Conservation (phyloP, 2,888 invertebrate species). For the Sphaeridia pumilis region DNA sequence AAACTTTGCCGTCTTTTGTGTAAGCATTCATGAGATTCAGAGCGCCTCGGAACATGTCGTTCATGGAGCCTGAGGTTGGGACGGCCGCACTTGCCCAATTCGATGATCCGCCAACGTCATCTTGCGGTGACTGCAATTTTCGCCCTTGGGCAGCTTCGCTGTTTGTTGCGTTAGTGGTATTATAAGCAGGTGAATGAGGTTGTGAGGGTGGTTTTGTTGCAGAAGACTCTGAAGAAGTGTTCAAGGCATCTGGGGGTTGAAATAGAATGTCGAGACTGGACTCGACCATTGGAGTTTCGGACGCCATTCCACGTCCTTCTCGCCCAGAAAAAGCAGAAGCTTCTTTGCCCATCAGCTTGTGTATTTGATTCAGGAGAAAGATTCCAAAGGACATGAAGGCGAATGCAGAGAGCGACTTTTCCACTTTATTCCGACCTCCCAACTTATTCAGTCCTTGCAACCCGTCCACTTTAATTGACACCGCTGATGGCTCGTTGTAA, state of each 20-base stretch:
- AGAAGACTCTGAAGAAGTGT: background rate
- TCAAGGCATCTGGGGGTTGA: slow-evolving; percentile 20
- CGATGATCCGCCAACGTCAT: background rate
- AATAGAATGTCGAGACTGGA: slow-evolving; percentile 32
- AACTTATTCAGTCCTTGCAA: slow-evolving; percentile 37
- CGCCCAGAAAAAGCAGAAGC: slow-evolving; percentile 16
- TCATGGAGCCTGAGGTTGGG: slow-evolving; percentile 41
- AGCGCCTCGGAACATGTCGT: slow-evolving; percentile 48
- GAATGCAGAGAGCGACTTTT: slow-evolving; percentile 42
- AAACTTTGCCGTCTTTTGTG: slow-evolving; percentile 44
- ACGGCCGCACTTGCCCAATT: background rate
- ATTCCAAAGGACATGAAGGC: slow-evolving; percentile 49
- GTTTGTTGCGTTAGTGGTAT: background rate
- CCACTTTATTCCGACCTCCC: slow-evolving; percentile 38
- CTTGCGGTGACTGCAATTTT: background rate
- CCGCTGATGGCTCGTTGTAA: slow-evolving; percentile 42
- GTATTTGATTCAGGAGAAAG: slow-evolving; percentile 42
- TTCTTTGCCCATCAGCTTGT: slow-evolving; percentile 37
- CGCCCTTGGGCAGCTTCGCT: background rate
- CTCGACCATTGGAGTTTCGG: slow-evolving; percentile 6
- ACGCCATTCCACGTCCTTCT: slow-evolving; percentile 41
- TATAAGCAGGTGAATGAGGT: no score
- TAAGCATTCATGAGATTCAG: slow-evolving; percentile 49
- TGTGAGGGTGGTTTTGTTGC: background rate
- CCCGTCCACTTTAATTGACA: slow-evolving; percentile 37